Evolutionary conservation across 2,888 invertebrate species (phyloP).

Genomic region (Caenorhabditis parvicauda): DNA sequence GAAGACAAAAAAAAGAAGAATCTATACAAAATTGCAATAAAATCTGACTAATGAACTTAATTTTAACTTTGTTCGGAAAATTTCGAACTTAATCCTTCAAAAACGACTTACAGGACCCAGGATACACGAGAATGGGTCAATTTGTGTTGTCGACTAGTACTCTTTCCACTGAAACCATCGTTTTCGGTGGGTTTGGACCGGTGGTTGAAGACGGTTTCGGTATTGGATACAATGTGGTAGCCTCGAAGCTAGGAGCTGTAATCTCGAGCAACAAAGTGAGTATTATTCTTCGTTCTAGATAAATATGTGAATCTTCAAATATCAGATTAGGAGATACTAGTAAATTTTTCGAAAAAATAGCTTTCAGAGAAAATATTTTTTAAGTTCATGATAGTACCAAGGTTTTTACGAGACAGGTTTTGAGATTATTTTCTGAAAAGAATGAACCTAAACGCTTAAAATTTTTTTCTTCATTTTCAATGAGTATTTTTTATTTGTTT

Average conservation of each 20-base stretch:
- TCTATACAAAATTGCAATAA: too few species aligned
- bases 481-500: too few species aligned
- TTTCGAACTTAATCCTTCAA: too few species aligned
- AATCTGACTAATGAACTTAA: too few species aligned
- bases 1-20: too few species aligned
- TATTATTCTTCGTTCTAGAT: neutral
- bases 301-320: constrained; percentile 1
- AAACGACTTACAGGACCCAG: constrained; percentile 66
- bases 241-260: constrained; percentile 79
- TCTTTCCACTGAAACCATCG: constrained; percentile 79
- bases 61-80: too few species aligned
- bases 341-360: neutral
- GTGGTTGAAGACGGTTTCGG: constrained; percentile 87
- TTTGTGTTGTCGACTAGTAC: constrained; percentile 93
- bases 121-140: constrained; percentile 73
- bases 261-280: constrained; percentile 72
- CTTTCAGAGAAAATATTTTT: neutral
- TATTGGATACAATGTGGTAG: constrained; percentile 83
- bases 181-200: constrained; percentile 85
- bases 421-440: constrained; percentile 1
- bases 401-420: too few species aligned
- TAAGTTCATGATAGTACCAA: too few species aligned
- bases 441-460: too few species aligned
- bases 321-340: neutral
- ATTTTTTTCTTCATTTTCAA: constrained; percentile 4